phyloP scores from a whole-genome alignment of 2,888 invertebrate genomes.

The Doris montereyensis region DNA sequence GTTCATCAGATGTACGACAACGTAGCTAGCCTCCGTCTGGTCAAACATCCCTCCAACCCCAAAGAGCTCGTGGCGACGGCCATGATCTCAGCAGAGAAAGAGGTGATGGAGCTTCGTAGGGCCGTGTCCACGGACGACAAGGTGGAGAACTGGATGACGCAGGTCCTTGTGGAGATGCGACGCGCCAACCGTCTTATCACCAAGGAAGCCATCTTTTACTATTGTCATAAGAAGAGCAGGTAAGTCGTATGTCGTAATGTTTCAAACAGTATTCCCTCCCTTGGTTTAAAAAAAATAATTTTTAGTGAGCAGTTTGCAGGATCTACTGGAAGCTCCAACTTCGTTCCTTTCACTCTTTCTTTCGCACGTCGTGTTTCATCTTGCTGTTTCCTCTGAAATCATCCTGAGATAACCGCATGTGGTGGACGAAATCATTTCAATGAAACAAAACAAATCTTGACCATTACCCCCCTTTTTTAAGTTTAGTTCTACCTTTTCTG shows the following conservation, averaged over 20 bases:
- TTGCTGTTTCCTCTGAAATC: too few species aligned
- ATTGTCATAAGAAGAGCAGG: conserved; percentile 43
- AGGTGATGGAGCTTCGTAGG: conserved; percentile 85
- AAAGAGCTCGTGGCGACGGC: conserved; percentile 82
- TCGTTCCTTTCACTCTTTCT: too few species aligned
- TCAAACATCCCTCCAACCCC: conserved; percentile 76
- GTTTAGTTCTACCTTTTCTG: too few species aligned
- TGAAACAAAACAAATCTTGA: too few species aligned
- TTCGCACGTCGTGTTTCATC: too few species aligned
- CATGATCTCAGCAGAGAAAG: conserved; percentile 89
- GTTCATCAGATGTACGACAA: conserved; percentile 88
- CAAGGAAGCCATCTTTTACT: conserved; percentile 82
- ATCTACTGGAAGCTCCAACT: too few species aligned
- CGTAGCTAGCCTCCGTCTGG: conserved; percentile 82
- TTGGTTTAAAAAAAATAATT: too few species aligned
- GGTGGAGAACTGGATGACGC: conserved; percentile 93
- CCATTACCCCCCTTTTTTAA: too few species aligned
- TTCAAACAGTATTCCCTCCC: not conserved
- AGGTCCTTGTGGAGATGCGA: conserved; percentile 87
- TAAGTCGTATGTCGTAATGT: not conserved
- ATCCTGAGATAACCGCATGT: too few species aligned
- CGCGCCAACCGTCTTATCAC: conserved; percentile 84
- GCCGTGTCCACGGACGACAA: conserved; percentile 82
- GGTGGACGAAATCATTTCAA: too few species aligned
- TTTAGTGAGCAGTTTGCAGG: too few species aligned